These are phyloP conservation scores for Cettia cetti DNA, from an alignment of 2,113 vertebrate species.

Conservation along the genomic window DNA sequence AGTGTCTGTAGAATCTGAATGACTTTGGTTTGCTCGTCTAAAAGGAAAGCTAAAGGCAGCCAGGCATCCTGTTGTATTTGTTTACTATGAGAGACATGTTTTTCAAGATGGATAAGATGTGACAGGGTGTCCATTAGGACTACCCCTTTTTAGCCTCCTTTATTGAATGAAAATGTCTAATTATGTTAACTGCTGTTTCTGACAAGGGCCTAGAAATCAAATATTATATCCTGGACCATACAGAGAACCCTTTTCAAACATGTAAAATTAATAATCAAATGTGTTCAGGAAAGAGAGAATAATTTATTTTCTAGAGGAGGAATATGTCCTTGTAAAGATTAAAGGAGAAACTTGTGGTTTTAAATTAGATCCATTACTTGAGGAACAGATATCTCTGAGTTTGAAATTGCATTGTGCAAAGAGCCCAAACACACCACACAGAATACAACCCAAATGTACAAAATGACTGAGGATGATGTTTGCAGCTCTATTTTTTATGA, in stretches of 20 bases:
- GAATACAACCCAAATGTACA: neutral
- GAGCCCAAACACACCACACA: neutral
- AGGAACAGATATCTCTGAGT: neutral
- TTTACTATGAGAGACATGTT: neutral
- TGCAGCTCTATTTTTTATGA: neutral
- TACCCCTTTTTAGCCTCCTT: neutral
- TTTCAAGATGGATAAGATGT: neutral
- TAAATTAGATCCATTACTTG: slow-evolving; percentile 25
- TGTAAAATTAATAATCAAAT: slow-evolving; percentile 3
- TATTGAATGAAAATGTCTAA: slow-evolving; percentile 32
- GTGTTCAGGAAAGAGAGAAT: neutral
- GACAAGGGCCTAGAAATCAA: slow-evolving; percentile 4
- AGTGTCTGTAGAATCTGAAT: slow-evolving; percentile 11
- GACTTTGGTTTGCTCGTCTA: neutral
- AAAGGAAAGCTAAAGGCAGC: neutral
- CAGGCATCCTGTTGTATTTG: neutral
- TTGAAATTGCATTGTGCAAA: neutral
- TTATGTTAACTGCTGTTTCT: neutral
- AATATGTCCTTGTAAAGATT: neutral
- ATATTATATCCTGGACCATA: neutral
- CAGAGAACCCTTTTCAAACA: neutral
- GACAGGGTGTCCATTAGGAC: slow-evolving; percentile 22
- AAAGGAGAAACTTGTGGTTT: neutral
- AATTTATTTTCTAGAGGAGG: neutral
- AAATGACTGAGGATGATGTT: neutral